phyloP scores from a whole-genome alignment of 2,797 vertebrate species.

The Lindbergichthys nudifrons region DNA sequence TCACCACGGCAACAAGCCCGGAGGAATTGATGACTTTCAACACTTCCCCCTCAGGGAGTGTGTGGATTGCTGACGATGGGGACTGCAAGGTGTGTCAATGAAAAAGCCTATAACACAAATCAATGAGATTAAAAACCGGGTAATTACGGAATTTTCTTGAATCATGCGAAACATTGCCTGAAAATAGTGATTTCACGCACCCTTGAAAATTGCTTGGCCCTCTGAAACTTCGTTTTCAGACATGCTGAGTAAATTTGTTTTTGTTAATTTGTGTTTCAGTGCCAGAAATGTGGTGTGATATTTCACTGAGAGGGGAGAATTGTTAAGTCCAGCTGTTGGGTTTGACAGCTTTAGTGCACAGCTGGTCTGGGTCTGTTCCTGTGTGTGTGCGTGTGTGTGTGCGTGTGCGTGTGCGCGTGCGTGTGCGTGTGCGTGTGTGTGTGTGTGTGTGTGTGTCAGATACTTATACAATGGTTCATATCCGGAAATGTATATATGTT shows the following conservation, averaged over 20 bases:
- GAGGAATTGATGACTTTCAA: conserved; percentile 78
- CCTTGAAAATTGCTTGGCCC: conserved; percentile 61
- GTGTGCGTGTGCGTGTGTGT: conserved; percentile 5
- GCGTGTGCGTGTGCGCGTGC: conserved; percentile 7
- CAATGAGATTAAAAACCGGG: not conserved
- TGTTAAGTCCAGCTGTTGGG: conserved; percentile 78
- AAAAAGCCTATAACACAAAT: conserved; percentile 10
- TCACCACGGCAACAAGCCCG: conserved; percentile 73
- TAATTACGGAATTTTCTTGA: not conserved
- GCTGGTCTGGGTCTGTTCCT: conserved; percentile 55
- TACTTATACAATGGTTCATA: conserved; percentile 22
- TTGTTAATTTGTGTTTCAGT: conserved; percentile 81
- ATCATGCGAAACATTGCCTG: conserved; percentile 3
- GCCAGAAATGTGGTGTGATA: conserved; percentile 82
- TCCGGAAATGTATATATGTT: not conserved
- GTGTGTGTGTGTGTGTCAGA: not conserved
- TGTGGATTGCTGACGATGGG: conserved; percentile 39
- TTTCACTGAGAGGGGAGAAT: conserved; percentile 77
- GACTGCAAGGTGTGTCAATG: conserved; percentile 52
- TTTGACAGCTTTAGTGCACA: conserved; percentile 69
- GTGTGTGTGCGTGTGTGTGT: conserved; percentile 10
- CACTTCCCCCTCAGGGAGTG: conserved; percentile 54
- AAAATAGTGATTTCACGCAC: conserved; percentile 57
- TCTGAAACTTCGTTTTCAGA: conserved; percentile 61
- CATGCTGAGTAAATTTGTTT: conserved; percentile 79